Percentiles rank a stretch among this genome's conserved stretches.
phyloP scores from a whole-genome alignment of 2,113 vertebrate genomes.

The Cephalophus harveyi region DNA sequence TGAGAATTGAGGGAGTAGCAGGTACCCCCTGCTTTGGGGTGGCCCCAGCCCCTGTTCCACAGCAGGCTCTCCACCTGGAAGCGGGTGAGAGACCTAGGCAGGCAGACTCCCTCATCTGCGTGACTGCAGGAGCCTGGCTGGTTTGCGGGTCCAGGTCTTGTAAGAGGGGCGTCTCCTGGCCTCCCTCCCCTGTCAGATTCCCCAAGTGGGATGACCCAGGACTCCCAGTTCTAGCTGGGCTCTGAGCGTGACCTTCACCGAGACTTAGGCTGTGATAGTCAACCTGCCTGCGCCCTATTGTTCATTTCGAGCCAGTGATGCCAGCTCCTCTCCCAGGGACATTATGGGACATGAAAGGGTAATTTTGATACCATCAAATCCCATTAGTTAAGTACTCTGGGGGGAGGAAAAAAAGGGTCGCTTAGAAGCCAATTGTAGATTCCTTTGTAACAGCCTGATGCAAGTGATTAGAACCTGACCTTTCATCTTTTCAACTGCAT shows the following conservation, averaged over 20 bases:
- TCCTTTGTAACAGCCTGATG: background rate
- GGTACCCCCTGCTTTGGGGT: no score
- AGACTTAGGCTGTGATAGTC: background rate
- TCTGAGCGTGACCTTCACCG: no score
- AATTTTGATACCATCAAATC: background rate
- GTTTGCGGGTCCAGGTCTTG: background rate
- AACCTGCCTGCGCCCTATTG: background rate
- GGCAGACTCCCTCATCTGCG: rapidly evolving
- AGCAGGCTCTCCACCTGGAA: background rate
- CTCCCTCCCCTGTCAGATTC: rapidly evolving
- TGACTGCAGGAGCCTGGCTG: background rate
- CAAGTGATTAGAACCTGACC: background rate
- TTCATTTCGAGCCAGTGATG: background rate
- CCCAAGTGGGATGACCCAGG: no score
- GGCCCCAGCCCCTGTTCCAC: background rate
- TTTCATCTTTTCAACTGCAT: background rate
- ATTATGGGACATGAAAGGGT: background rate
- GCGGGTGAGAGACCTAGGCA: background rate
- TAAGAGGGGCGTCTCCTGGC: no score
- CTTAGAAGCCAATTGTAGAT: background rate
- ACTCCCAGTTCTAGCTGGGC: background rate
- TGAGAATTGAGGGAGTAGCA: background rate
- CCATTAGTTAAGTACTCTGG: background rate
- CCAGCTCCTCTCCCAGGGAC: background rate
- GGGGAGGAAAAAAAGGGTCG: background rate